Conservation (phyloP, 2,113 vertebrate species). For the Nyctibius bracteatus region DNA sequence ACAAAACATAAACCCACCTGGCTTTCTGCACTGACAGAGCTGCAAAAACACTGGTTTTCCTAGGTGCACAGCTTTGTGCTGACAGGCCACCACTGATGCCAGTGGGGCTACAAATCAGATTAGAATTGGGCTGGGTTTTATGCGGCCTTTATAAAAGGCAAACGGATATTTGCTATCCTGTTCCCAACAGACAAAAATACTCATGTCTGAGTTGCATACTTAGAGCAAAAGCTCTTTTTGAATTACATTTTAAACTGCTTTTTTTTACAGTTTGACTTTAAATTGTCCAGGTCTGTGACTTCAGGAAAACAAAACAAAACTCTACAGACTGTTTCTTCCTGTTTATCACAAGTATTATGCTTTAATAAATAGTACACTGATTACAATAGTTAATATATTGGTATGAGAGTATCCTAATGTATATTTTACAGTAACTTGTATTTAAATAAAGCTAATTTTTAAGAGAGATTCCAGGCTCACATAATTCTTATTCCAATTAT, state of each 20-base stretch:
- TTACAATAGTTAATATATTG: conserved; percentile 22
- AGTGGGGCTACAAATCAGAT: background rate
- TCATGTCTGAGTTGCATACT: background rate
- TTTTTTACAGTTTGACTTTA: background rate
- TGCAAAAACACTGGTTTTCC: background rate
- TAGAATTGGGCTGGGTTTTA: background rate
- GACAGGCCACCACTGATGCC: background rate
- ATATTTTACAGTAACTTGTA: background rate
- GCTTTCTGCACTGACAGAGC: background rate
- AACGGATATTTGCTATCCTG: background rate
- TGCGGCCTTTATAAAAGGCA: background rate
- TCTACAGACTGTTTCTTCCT: background rate
- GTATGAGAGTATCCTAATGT: background rate
- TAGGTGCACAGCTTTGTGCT: background rate
- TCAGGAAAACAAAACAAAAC: background rate
- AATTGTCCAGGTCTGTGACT: background rate
- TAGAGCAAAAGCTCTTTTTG: background rate
- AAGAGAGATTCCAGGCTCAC: background rate
- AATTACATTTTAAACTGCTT: background rate
- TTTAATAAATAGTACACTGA: background rate
- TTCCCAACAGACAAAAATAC: background rate
- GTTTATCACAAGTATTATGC: background rate
- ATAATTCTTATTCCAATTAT: background rate
- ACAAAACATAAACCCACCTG: background rate
- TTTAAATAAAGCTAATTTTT: conserved; percentile 33